Base-by-base conservation (phyloP, 2,797 vertebrate species). In the Tamandua tetradactyla region DNA sequence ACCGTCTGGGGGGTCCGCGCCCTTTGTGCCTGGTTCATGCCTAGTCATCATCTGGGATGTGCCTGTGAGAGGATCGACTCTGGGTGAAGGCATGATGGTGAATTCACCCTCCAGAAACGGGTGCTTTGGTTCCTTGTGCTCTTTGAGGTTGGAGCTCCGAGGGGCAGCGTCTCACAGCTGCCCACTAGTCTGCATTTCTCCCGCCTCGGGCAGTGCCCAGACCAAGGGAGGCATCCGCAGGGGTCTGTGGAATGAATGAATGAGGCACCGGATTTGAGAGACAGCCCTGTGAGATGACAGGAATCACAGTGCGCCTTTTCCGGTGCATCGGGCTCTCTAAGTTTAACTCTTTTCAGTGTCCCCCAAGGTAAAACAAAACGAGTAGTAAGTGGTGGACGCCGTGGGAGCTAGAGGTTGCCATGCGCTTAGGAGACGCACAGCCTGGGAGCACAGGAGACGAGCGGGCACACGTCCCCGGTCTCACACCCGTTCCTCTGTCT, bases 331-430 rank as follows among this genome's bases (percentile, higher is more conserved):
- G 9, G 42, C 7, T 12, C 14, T 25, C 1, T 2, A 7, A 12
- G 23, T 49, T 81, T 7, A 7, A n/a, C 32, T 6, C 3, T 0
- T 1, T 35, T n/a, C 15, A 15, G 5, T 40, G 22, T 55, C 6
- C 7, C 7, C 27, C 35, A 2, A 10, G 71, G n/a, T 11, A n/a
- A n/a, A n/a, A n/a, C 10, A 17, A 8, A 15, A 7, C 44, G 7
- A 23, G n/a, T 5, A 23, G 2, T 9, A 7, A 22, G 5, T 13
- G 62, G 2, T 0, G 0, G n/a, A n/a, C n/a, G n/a, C n/a, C n/a
- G n/a, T n/a, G n/a, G n/a, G n/a, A n/a, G n/a, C n/a, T n/a, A n/a
- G n/a, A n/a, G n/a, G n/a, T n/a, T n/a, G n/a, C n/a, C n/a, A n/a
- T n/a, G n/a, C n/a, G n/a, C 74, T 35, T 7, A 81, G 84, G 25